These are phyloP conservation scores for Cecropterus lyciades DNA, from an alignment of 1,140 invertebrate genomes.

Conservation along the genomic window DNA sequence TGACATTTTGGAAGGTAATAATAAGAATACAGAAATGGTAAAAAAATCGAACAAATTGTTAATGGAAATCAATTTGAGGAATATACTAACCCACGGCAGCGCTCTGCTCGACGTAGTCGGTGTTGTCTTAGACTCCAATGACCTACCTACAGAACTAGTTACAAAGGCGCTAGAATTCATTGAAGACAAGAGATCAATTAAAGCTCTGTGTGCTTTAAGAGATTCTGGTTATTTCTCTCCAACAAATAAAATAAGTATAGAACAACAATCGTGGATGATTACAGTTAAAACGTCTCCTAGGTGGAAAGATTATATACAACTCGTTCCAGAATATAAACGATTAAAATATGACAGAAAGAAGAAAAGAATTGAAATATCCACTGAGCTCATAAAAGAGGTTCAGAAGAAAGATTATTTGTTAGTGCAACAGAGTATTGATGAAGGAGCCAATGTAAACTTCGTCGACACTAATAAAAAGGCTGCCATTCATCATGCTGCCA, in stretches of 20 bases:
- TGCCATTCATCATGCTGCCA: constrained; percentile 21
- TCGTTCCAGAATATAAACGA: constrained; percentile 21
- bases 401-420: background rate
- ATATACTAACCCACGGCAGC: constrained; percentile 38
- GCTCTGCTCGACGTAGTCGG: constrained; percentile 36
- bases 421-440: background rate
- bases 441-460: constrained; percentile 8
- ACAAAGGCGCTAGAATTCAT: constrained; percentile 23
- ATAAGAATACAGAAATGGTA: constrained; percentile 9
- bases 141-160: constrained; percentile 32
- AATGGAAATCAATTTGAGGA: constrained; percentile 33
- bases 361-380: background rate
- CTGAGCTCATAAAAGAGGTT: constrained; percentile 1
- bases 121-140: constrained; percentile 30
- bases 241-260: constrained; percentile 5
- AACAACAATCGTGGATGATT: constrained; percentile 3
- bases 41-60: constrained; percentile 32
- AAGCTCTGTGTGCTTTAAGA: constrained; percentile 17
- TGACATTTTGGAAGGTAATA: constrained; percentile 14
- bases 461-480: constrained; percentile 12
- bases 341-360: background rate
- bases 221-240: constrained; percentile 14
- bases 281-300: constrained; percentile 21
- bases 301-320: constrained; percentile 27
- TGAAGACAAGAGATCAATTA: constrained; percentile 12